These are phyloP conservation scores for Mesocricetus auratus DNA, from an alignment of 2,113 vertebrate species.

Conservation along the genomic window DNA sequence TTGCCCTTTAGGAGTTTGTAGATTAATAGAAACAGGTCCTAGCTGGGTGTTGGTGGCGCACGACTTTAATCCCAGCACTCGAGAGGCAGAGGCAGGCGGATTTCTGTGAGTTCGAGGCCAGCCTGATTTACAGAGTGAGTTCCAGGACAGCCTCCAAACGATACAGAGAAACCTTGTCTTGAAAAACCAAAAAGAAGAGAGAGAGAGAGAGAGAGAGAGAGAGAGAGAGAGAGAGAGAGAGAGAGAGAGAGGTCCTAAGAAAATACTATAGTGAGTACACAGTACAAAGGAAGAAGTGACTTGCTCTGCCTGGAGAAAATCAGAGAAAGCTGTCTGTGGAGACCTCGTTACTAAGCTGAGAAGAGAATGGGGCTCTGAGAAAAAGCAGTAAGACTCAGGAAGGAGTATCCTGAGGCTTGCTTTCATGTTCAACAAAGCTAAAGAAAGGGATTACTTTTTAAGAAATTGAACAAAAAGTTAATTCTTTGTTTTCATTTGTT, in stretches of 20 bases:
- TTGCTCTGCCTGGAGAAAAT: not conserved
- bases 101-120: too few species aligned
- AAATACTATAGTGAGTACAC: not conserved
- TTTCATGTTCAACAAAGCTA: constrained; percentile 3
- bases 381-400: not conserved
- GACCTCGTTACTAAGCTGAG: not conserved
- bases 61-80: too few species aligned
- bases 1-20: not conserved
- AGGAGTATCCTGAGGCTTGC: not conserved
- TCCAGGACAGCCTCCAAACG: too few species aligned
- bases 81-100: too few species aligned
- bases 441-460: constrained; percentile 40
- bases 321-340: not conserved
- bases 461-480: constrained; percentile 51
- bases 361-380: not conserved
- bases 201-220: too few species aligned
- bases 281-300: not conserved
- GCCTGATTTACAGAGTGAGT: too few species aligned
- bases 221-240: too few species aligned
- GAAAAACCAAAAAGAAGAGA: too few species aligned
- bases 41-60: too few species aligned
- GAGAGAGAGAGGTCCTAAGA: not conserved
- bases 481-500: constrained; percentile 68
- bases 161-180: too few species aligned
- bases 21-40: not conserved